Conservation (phyloP, 2,113 vertebrate species). For the Pyrgilauda ruficollis region DNA sequence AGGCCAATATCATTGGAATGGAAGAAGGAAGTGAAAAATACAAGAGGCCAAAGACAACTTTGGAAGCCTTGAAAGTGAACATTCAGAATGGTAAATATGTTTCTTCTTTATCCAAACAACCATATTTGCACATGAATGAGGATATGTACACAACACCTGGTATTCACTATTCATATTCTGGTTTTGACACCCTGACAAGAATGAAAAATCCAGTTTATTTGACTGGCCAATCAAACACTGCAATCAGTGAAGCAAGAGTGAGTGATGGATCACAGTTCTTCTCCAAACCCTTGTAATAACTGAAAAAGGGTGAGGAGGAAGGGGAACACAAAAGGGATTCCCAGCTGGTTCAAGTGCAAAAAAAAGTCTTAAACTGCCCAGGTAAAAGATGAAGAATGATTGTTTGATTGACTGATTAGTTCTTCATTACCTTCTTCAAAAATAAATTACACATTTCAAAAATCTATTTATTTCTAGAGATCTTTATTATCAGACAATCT, state of each 20-base stretch:
- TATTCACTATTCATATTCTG: constrained; percentile 7
- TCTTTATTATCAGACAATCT: not conserved
- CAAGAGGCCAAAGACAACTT: not conserved
- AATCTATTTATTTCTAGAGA: not conserved
- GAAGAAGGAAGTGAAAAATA: constrained; percentile 18
- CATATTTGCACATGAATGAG: not conserved
- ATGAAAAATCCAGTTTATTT: not conserved
- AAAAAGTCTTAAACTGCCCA: not conserved
- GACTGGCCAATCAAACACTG: not conserved
- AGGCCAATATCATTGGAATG: not conserved
- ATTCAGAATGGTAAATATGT: constrained; percentile 41
- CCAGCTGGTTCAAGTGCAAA: not conserved
- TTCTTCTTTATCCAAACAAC: constrained; percentile 28
- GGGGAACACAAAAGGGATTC: fast-evolving
- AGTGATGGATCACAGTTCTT: not conserved
- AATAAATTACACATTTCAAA: not conserved
- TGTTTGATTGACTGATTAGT: not conserved
- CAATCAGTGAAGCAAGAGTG: not conserved
- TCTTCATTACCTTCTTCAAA: not conserved
- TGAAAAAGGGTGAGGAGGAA: not conserved
- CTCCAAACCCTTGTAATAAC: not conserved
- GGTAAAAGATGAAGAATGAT: not conserved
- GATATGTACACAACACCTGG: not conserved
- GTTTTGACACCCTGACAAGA: constrained; percentile 23
- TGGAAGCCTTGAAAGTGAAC: constrained; percentile 1